Conservation (phyloP, 2,888 invertebrate genomes). For the Malacosoma neustria region DNA sequence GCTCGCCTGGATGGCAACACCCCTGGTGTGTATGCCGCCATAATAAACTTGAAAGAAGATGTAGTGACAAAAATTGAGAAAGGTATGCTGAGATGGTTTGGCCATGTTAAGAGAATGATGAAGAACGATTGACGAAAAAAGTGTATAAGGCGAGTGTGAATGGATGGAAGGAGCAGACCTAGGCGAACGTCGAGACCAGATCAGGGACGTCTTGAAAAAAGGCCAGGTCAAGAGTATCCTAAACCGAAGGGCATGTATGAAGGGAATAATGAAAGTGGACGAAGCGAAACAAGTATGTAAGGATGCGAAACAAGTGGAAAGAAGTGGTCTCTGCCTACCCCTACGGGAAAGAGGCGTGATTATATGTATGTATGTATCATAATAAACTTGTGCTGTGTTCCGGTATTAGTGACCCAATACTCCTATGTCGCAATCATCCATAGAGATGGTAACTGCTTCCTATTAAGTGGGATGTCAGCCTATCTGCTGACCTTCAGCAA, state of each 20-base stretch:
- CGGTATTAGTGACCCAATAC: too few species aligned
- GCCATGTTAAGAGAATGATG: background rate
- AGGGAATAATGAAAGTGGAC: background rate
- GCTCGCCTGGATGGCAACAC: too few species aligned
- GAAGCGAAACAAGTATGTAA: background rate
- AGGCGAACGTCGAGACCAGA: background rate
- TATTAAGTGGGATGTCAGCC: too few species aligned
- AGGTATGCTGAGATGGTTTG: background rate
- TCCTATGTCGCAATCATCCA: too few species aligned
- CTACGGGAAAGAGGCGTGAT: background rate
- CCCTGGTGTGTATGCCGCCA: too few species aligned
- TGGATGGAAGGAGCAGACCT: background rate
- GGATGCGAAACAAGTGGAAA: background rate
- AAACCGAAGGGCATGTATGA: background rate
- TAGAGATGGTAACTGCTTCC: too few species aligned
- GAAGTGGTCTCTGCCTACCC: background rate
- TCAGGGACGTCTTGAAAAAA: background rate
- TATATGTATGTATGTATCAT: background rate
- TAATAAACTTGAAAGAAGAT: too few species aligned
- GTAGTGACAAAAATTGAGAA: background rate
- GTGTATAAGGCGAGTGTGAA: background rate
- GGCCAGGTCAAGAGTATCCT: background rate
- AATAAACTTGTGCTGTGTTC: too few species aligned
- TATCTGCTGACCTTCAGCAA: too few species aligned
- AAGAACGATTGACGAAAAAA: background rate